Base-by-base conservation (phyloP, 2,797 vertebrate genomes). In the Sarcoramphus papa region DNA sequence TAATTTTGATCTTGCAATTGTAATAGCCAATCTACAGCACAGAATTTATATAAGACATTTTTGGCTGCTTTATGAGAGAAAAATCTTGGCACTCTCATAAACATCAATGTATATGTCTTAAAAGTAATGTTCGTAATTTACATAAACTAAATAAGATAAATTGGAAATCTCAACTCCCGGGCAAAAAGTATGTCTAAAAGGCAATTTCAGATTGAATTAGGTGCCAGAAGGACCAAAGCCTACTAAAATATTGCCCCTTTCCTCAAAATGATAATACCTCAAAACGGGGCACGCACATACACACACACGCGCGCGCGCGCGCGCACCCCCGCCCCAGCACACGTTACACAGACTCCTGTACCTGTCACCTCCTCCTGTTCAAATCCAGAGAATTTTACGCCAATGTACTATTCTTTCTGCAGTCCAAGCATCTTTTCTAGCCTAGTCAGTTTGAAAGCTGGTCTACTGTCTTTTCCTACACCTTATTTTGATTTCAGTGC, bases 71-170 rank as follows among this genome's bases (percentile, higher is more conserved):
- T 96, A 91, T 92, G 86, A 94, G 45, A 76, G 84, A 89, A 95
- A 95, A 92, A 82, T 74, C 75, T 80, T 60, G 60, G 64, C 60
- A 14, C 24, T 93, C 35, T 85, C 72, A 73, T 89, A 94, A 96
- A 89, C 77, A 92, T 92, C 72, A 65, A 16, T 72, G 85, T 84
- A 70, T 93, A 31, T 93, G 67, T 95, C 88, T 97, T 95, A 97
- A 94, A 94, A 94, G 51, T 74, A 91, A 94, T 93, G 80, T 92
- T 85, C 48, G 35, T 67, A 77, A 94, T 97, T 97, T 97, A 91
- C 77, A 95, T 95, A 92, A 95, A 94, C 70, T 82, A 88, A 96
- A 89, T 47, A 82, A 73, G 45, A 86, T 81, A 91, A 92, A 97
- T 72, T 82, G 90, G 84, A 95, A 94, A 85, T 89, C 67, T 85